These are phyloP conservation scores for Marmota monax DNA, from an alignment of 2,113 vertebrate species.

Conservation along the genomic window DNA sequence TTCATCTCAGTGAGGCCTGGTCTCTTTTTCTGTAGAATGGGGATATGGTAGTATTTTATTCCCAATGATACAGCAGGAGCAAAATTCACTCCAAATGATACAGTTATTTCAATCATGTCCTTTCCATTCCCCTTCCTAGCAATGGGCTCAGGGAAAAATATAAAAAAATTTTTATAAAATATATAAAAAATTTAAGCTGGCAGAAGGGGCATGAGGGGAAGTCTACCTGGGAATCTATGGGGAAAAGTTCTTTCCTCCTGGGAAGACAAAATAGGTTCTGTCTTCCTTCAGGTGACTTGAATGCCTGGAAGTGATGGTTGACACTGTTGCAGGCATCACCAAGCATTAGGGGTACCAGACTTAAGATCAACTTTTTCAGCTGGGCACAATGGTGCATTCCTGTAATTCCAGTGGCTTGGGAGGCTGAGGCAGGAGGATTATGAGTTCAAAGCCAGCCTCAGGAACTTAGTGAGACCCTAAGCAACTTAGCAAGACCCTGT, in stretches of 20 bases:
- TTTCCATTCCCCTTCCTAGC: not conserved
- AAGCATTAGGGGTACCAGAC: not conserved
- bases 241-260: slow-evolving; percentile 29
- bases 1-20: not conserved
- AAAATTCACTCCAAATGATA: not conserved
- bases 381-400: too few relatives aligned
- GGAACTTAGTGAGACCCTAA: too few relatives aligned
- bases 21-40: slow-evolving; percentile 10
- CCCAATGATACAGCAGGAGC: not conserved
- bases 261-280: slow-evolving; percentile 4
- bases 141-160: slow-evolving; percentile 34
- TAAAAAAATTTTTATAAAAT: too few relatives aligned
- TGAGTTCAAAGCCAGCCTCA: too few relatives aligned
- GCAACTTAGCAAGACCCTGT: too few relatives aligned
- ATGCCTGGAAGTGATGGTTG: not conserved
- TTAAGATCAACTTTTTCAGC: slow-evolving; percentile 17
- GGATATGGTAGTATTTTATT: not conserved
- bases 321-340: not conserved
- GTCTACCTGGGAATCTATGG: not conserved
- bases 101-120: not conserved
- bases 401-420: too few relatives aligned
- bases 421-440: too few relatives aligned
- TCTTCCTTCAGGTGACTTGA: not conserved
- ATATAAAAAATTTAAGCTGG: not conserved
- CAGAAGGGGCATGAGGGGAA: slow-evolving; percentile 30